Base-by-base conservation (phyloP, 1,140 invertebrate species). In the Charaxes varanes region DNA sequence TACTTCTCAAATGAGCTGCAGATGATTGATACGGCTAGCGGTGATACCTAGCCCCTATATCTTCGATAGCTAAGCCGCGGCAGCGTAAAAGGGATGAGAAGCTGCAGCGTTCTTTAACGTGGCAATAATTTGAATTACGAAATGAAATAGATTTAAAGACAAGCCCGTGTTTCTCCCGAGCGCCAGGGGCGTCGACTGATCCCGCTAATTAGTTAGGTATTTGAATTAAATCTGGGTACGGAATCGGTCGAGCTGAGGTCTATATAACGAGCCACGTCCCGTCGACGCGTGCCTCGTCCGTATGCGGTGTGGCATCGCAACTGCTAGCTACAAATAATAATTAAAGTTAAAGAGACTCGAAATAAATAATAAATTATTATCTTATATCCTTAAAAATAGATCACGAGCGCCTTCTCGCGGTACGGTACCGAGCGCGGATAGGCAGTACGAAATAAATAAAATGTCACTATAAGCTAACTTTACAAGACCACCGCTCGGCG, bases 331-430 rank as follows among this genome's bases (percentile, higher is more conserved):
- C 65, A 68, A 64, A 71, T 67, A 65, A 73, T 69, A 57, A 76
- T 76, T 81, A 79, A 51, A 78, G 66, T 78, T 74, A 82, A 79
- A 79, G 78, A 82, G 78, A 82, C 78, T 82, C 78, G 63, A 80
- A 82, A 82, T 83, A 83, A 83, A 83, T 83, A 83, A 83, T 83
- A 83, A 83, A 80, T 83, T 83, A 83, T 77, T 83, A 83, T 70
- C 72, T 80, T 83, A 83, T 72, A 83, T 59, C 68, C 78, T 83
- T 83, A 83, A 80, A 74, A 74, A 80, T 83, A 83, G 73, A 83
- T 80, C 78, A 83, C 78, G 78, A 79, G 76, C 73, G 78, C 76
- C 78, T 70, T 78, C 78, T 78, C 73, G 76, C 78, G 78, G 78
- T 73, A 72, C 71, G 66, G 63, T 72, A 74, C 71, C 76, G 71